phyloP scores from a whole-genome alignment of 1,140 invertebrate species.

The Dreissena rostriformis region DNA sequence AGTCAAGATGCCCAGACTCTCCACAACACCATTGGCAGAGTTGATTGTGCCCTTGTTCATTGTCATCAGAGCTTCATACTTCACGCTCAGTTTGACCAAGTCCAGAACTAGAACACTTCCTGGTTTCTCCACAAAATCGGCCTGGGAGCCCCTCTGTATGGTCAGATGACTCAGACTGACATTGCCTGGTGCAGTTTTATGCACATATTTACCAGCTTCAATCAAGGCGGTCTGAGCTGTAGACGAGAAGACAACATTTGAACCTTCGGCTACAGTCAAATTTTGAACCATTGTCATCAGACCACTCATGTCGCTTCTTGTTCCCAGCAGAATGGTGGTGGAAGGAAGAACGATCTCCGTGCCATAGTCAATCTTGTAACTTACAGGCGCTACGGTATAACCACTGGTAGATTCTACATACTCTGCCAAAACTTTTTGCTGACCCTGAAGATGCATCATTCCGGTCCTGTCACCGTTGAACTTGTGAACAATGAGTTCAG shows the following conservation, averaged over 20 bases:
- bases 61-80: conserved; percentile 65
- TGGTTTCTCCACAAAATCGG: conserved; percentile 62
- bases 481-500: conserved; percentile 70
- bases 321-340: conserved; percentile 72
- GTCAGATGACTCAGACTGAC: conserved; percentile 66
- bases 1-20: conserved; percentile 66
- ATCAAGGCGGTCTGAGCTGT: conserved; percentile 72
- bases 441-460: conserved; percentile 62
- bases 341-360: conserved; percentile 70
- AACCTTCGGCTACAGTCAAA: conserved; percentile 71
- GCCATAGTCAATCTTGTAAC: conserved; percentile 67
- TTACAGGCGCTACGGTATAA: conserved; percentile 75
- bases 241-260: conserved; percentile 64
- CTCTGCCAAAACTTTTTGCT: conserved; percentile 69
- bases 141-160: conserved; percentile 68
- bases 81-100: conserved; percentile 65
- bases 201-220: conserved; percentile 63
- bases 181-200: conserved; percentile 69
- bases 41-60: conserved; percentile 69
- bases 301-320: conserved; percentile 66
- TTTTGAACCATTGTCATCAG: conserved; percentile 71
- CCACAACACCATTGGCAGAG: conserved; percentile 66
- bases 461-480: conserved; percentile 74
- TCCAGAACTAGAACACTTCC: conserved; percentile 61
- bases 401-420: conserved; percentile 71